Evolutionary conservation across 2,797 vertebrate genomes (phyloP), one percentile per base, ranked within the genome.

Genomic region (Champsocephalus esox): DNA sequence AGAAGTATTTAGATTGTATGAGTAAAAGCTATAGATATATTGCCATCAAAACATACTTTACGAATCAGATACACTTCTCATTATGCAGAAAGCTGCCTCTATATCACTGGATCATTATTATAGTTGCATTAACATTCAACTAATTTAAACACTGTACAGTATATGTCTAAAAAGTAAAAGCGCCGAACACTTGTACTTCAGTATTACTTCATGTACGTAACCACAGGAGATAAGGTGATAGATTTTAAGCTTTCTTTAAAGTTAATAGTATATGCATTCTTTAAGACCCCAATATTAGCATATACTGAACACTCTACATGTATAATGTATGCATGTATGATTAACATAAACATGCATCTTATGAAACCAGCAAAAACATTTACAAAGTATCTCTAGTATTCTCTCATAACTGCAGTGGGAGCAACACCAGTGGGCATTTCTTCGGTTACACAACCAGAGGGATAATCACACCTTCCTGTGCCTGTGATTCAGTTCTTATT

Each of bases 381-480:
- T 64, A 17, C 48, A 38, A 7, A 3, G 44, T 12, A 24, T 19
- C 2, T 55, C 9, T 60, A 38, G 48, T 56, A 52, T 14, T 34
- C 41, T 21, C 14, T 57, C 8, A 19, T 48, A 17, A 59, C n/a
- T 44, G 14, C 41, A 16, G 38, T 13, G 24, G 43, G 16, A 44
- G 3, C 34, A 44, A 12, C 57, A 69, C 16, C n/a, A 70, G 43
- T 38, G 28, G 48, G 57, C 19, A 59, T 59, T 32, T 69, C 59
- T 61, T 51, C 17, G 3, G 6, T 82, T 64, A 78, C 46, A 78
- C 68, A 69, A 80, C 48, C 17, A 38, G 13, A 48, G 34, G 17
- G 71, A 82, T 87, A 78, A 89, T 83, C 77, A 77, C 70, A 57
- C 51, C 67, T 75, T 52, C 52, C 34, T 24, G 24, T 52, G 60